Evolutionary conservation across 1,140 invertebrate species (phyloP), one percentile per base, ranked within the genome.

Genomic region (Varroa destructor): DNA sequence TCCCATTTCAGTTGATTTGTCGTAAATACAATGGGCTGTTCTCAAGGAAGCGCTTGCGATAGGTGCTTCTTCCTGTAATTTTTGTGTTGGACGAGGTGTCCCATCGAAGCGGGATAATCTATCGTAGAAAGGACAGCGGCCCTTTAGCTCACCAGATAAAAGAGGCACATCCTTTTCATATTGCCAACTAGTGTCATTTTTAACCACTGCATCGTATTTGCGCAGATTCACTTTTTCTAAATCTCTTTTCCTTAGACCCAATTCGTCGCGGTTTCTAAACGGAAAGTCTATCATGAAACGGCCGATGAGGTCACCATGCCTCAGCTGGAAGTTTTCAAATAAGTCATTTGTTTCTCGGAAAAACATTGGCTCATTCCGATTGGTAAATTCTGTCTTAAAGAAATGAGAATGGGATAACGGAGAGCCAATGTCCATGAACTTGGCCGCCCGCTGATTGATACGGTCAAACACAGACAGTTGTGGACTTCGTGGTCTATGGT

Each of bases 281-380:
- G 61, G 61, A 8, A 67, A 67, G 37, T 67, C 61, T 37, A 67
- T 67, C 61, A 67, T 67, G 37, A 67, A 67, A 8, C 61, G 61
- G 46, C 61, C 61, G 10, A 67, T 67, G 61, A 67, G 61, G 40
- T 67, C 61, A 3, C 61, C 61, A 46, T 67, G 61, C 40, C 46
- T 67, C 2, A 67, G 61, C 61, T 67, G 40, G 61, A 67, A 67
- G 8, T 67, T 37, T 8, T 67, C 14, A 37, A 67, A 67, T 40
- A 67, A 46, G 46, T 40, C 40, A 67, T 67, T 67, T 8, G 61
- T 43, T 37, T 46, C 46, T 40, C 61, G 40, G 61, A 67, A 67
- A 4, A 12, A 40, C 12, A 37, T 43, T 14, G 36, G 5, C 1
- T 67, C 61, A 12, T 67, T 37, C 12, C 12, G 12, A 43, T 67